Evolutionary conservation across 2,113 vertebrate genomes (phyloP).

Genomic region (Drymodes brunneopygia): DNA sequence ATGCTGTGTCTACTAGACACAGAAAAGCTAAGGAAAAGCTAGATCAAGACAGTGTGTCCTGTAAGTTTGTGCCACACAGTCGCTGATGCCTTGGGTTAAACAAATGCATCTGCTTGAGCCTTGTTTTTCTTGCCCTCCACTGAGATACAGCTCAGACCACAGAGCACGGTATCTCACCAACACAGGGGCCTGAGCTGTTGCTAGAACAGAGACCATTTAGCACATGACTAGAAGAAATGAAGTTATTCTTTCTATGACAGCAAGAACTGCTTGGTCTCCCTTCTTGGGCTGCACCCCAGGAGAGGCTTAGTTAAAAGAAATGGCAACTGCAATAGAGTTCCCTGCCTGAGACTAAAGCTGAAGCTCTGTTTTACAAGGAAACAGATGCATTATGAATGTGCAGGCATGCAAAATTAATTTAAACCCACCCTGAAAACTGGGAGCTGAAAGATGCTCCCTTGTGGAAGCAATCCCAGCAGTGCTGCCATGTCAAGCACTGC

Average conservation of each 20-base stretch:
- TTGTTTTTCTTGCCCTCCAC: background rate
- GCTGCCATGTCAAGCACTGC: background rate
- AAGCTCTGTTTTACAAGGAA: background rate
- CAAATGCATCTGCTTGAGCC: background rate
- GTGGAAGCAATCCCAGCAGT: background rate
- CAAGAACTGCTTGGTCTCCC: background rate
- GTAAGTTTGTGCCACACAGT: background rate
- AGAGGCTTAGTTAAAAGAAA: background rate
- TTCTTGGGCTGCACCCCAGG: background rate
- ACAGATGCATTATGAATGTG: background rate
- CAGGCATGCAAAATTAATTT: background rate
- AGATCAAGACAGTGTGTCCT: background rate
- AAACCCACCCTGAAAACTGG: background rate
- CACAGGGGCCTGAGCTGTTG: background rate
- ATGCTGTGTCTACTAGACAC: background rate
- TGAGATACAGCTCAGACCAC: background rate
- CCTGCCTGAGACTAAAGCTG: background rate
- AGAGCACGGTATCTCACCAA: fast-evolving
- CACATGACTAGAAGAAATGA: background rate
- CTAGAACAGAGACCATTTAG: background rate
- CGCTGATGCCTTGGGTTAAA: background rate
- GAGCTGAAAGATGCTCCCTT: background rate
- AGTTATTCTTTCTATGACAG: background rate
- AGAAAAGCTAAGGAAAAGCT: background rate
- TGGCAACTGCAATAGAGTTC: background rate